phyloP scores from a whole-genome alignment of 2,888 invertebrate species.

The Metallyticus violacea region DNA sequence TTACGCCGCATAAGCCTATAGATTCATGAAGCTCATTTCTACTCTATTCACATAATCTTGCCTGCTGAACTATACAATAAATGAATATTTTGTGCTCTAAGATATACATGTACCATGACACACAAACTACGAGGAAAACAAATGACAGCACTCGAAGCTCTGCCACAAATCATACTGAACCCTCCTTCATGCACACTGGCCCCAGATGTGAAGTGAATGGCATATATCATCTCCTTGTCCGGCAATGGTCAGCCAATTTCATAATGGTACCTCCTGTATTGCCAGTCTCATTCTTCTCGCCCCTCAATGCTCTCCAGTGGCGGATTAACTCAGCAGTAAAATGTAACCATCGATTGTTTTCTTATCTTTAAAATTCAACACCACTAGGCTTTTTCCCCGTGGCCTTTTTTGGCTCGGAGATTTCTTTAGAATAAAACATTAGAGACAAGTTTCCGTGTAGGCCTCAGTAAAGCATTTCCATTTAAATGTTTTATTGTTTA shows the following conservation, averaged over 20 bases:
- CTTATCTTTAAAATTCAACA: too few species aligned
- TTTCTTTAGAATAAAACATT: too few species aligned
- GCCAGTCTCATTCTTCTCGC: neutral
- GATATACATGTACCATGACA: neutral
- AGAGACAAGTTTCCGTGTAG: too few species aligned
- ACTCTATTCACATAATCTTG: too few species aligned
- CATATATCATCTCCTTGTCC: constrained; percentile 12
- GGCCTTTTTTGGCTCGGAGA: too few species aligned
- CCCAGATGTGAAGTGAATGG: neutral
- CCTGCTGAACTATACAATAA: neutral
- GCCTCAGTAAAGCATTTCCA: too few species aligned
- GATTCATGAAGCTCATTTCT: too few species aligned
- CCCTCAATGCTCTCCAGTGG: neutral
- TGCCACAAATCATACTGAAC: neutral
- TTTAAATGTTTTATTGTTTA: too few species aligned
- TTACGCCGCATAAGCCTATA: too few species aligned
- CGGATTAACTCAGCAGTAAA: neutral
- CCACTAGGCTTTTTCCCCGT: too few species aligned
- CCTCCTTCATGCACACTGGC: neutral
- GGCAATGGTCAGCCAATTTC: constrained; percentile 20
- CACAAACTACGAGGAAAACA: too few species aligned
- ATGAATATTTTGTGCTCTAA: neutral
- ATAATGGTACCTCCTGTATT: constrained; percentile 7
- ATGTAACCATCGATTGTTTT: too few species aligned
- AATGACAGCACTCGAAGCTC: neutral